Evolutionary conservation across 2,888 invertebrate species (phyloP).

Genomic region (Microctonus hyperodae): DNA sequence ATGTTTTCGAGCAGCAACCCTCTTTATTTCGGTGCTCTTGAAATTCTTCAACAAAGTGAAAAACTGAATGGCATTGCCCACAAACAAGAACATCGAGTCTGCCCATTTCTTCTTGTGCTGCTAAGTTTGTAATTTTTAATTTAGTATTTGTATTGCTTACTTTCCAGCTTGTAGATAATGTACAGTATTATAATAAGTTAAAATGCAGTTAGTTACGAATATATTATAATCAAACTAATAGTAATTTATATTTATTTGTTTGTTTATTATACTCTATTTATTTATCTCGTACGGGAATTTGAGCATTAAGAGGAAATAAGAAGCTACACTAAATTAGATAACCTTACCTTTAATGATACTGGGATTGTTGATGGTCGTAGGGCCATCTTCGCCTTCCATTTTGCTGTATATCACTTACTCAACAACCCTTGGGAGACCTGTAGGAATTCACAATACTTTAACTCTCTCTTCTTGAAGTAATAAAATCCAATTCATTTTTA

Average conservation of each 20-base stretch:
- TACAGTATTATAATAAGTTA: no score
- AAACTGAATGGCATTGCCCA: slow-evolving; percentile 82
- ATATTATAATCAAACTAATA: no score
- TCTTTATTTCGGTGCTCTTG: slow-evolving; percentile 73
- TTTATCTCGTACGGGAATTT: neutral
- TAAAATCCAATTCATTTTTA: no score
- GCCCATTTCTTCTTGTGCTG: slow-evolving; percentile 79
- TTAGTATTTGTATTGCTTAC: no score
- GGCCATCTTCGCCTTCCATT: slow-evolving; percentile 61
- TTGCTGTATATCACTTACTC: slow-evolving; percentile 37
- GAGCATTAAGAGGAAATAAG: neutral
- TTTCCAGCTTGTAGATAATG: no score
- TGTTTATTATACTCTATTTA: neutral
- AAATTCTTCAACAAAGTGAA: slow-evolving; percentile 81
- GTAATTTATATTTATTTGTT: neutral
- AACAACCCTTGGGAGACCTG: slow-evolving; percentile 21
- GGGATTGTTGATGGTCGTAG: slow-evolving; percentile 58
- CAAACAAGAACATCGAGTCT: slow-evolving; percentile 81
- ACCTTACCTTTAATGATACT: slow-evolving; percentile 55
- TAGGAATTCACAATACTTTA: neutral
- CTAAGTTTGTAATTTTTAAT: slow-evolving; percentile 61
- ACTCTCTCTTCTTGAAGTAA: neutral
- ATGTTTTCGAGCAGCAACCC: slow-evolving; percentile 69
- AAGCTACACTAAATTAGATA: neutral
- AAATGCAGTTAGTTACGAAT: no score